Evolutionary conservation across 2,888 invertebrate species (phyloP).

Genomic region (Caradrina clavipalpis): DNA sequence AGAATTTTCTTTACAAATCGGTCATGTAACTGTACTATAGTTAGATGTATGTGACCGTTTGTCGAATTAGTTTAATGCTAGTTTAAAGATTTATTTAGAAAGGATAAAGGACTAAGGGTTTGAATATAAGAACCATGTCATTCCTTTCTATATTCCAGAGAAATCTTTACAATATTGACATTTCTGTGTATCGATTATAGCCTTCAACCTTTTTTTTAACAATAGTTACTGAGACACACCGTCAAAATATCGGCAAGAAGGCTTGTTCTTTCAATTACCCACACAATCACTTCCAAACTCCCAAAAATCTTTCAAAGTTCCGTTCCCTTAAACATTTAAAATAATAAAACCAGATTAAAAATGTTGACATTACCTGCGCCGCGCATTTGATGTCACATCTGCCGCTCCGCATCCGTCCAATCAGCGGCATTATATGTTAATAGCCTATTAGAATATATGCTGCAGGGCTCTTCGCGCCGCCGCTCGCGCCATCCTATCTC

Average conservation of each 20-base stretch:
- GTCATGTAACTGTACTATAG: background rate
- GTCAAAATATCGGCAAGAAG: background rate
- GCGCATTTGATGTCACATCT: constrained; percentile 82
- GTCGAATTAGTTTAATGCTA: background rate
- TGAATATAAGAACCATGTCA: no score
- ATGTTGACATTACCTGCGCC: constrained; percentile 73
- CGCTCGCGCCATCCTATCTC: constrained; percentile 74
- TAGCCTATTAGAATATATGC: constrained; percentile 90
- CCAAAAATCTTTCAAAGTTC: background rate
- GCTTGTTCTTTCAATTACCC: background rate
- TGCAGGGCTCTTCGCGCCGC: constrained; percentile 83
- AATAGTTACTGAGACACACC: no score
- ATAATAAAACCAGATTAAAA: constrained; percentile 51
- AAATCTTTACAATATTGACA: no score
- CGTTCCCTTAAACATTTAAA: background rate
- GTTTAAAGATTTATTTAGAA: no score
- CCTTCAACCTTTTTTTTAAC: no score
- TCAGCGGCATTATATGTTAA: constrained; percentile 92
- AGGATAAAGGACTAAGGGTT: no score
- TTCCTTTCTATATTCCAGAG: no score
- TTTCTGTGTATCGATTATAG: no score
- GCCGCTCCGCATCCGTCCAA: constrained; percentile 91
- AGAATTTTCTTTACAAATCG: constrained; percentile 3
- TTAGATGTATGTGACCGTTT: background rate
- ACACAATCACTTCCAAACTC: background rate